Evolutionary conservation across 2,797 vertebrate species (phyloP).

Genomic region (Spinibarbus caldwelli): DNA sequence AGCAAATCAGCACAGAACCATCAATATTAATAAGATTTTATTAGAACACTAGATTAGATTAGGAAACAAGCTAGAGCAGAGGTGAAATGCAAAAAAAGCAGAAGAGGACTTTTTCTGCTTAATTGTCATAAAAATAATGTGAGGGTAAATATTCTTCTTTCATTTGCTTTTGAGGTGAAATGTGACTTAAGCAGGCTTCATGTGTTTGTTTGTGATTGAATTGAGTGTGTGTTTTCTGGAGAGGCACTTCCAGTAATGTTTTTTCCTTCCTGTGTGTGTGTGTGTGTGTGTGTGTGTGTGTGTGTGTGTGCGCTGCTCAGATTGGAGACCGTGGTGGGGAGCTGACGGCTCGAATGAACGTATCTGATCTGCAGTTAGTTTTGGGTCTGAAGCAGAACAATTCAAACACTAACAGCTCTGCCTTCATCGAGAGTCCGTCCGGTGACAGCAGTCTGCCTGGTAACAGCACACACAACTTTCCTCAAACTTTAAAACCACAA

Average conservation of each 20-base stretch:
- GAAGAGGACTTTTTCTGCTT: neutral
- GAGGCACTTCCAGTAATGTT: constrained; percentile 11
- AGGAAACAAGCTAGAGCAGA: neutral
- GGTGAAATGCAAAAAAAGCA: neutral
- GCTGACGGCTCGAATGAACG: constrained; percentile 90
- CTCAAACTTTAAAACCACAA: neutral
- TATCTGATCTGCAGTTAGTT: constrained; percentile 93
- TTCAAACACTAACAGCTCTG: constrained; percentile 80
- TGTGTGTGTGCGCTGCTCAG: constrained; percentile 70
- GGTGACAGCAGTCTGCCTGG: constrained; percentile 71
- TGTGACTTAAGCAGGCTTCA: neutral
- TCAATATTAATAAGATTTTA: neutral
- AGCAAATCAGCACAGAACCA: neutral
- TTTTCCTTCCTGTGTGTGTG: constrained; percentile 31
- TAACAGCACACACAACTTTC: constrained; percentile 28
- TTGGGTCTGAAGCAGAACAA: constrained; percentile 84
- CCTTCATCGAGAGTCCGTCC: constrained; percentile 40
- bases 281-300: constrained; percentile 19
- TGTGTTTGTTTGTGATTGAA: neutral
- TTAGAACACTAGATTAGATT: neutral
- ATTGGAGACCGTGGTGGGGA: constrained; percentile 92
- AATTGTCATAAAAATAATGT: neutral
- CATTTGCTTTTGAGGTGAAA: neutral
- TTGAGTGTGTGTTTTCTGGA: constrained; percentile 13
- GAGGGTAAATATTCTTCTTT: neutral